Evolutionary conservation across 2,113 vertebrate species (phyloP), one percentile per base, ranked within the genome.

Genomic region (Pterocles burchelli): DNA sequence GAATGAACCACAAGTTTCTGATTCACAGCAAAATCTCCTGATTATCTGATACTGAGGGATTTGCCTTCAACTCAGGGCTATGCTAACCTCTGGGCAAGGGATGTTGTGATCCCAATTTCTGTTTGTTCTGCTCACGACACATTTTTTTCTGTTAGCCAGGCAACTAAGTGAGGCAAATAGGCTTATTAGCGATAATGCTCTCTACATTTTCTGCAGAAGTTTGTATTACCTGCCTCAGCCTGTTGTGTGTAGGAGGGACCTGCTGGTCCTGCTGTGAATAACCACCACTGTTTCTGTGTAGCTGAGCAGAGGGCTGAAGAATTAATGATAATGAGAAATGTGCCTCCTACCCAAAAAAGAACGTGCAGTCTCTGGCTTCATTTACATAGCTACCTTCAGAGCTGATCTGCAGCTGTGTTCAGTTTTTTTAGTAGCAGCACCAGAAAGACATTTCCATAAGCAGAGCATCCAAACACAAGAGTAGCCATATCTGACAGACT

Each of bases 261-360:
- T 79, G 54, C 67, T 87, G 65, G 91, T 85, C 87, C 88, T 92
- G 73, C 78, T 94, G 89, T 82, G 95, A 90, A 84, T 65, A 94
- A 93, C 49, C 34, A 62, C 17, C 41, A 15, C 62, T 78, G 67
- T 5, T 81, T 75, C 57, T 17, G 4, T 57, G 59, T 31, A 68
- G 62, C 34, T 54, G 54, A 80, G 51, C 34, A 70, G 67, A 89
- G 76, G 36, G 25, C 11, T 81, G 55, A 59, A 96, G 90, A 90
- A 52, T 4, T 75, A 75, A 82, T 11, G 12, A 45, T 81, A 43
- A 43, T 25, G 58, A 88, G 54, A 90, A 85, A 70, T 31, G 22
- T 38, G 43, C 66, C 48, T 94, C 59, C 71, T 73, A 88, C 46
- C 46, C 3, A 2, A 67, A 65, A 24, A 18, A 67, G 54, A 83